Evolutionary conservation across 2,888 invertebrate species (phyloP).

Genomic region (Malthinus seriepunctatus): DNA sequence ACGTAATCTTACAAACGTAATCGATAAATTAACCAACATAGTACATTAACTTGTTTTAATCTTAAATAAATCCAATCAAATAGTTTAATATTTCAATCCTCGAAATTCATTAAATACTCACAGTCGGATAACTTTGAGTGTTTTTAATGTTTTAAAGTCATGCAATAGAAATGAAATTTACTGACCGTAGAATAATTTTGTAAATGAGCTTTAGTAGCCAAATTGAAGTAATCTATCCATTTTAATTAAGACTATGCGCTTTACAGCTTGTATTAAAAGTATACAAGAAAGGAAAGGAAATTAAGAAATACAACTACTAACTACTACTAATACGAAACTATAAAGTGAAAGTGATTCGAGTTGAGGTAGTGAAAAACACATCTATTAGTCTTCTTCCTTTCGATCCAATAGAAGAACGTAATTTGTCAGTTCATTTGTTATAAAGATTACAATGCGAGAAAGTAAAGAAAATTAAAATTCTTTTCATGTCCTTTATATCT

Average conservation of each 20-base stretch:
- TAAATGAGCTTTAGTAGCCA: slow-evolving; percentile 13
- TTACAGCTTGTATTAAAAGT: background rate
- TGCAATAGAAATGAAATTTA: background rate
- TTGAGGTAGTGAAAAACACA: slow-evolving; percentile 2
- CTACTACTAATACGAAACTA: no score
- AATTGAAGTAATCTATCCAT: slow-evolving; percentile 15
- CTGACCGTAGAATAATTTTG: slow-evolving; percentile 17
- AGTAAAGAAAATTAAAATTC: no score
- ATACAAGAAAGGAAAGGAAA: background rate
- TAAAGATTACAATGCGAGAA: background rate
- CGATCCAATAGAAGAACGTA: slow-evolving; percentile 5
- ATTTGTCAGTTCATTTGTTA: slow-evolving; percentile 7
- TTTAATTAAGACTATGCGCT: slow-evolving; percentile 16
- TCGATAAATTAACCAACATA: no score
- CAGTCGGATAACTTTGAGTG: no score
- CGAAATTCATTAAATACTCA: no score
- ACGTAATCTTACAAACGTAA: no score
- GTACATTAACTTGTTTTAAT: no score
- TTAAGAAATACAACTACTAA: background rate
- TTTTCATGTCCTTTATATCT: no score
- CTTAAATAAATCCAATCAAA: no score
- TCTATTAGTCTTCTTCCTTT: slow-evolving; percentile 6
- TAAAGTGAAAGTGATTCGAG: slow-evolving; percentile 3
- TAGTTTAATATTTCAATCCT: no score
- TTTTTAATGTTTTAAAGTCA: no score